Conservation (phyloP, 2,113 vertebrate species). For the Pheucticus melanocephalus region DNA sequence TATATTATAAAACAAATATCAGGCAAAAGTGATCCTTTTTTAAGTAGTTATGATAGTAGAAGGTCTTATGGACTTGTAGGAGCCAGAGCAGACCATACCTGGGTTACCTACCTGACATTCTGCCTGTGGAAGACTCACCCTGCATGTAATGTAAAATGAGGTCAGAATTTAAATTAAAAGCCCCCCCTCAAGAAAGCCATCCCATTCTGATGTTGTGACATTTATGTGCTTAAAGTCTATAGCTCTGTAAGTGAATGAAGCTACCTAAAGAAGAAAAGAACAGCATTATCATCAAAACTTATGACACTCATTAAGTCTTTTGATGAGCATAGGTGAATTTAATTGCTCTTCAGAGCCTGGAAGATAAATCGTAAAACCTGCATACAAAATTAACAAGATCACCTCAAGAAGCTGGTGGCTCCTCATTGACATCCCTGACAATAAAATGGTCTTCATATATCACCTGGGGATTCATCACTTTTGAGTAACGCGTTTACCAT, state of each 20-base stretch:
- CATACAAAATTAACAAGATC: constrained; percentile 32
- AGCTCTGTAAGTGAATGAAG: not conserved
- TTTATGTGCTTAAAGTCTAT: not conserved
- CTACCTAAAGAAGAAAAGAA: constrained; percentile 17
- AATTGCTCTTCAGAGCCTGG: constrained; percentile 36
- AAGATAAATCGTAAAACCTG: constrained; percentile 37
- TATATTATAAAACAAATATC: not conserved
- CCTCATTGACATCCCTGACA: not conserved
- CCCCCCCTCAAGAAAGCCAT: not conserved
- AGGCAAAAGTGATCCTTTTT: not conserved
- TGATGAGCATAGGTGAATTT: constrained; percentile 51
- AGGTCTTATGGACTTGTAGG: not conserved
- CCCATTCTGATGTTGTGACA: not conserved
- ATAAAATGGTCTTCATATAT: not conserved
- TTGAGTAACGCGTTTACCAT: constrained; percentile 7
- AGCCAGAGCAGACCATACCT: not conserved
- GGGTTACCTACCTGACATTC: not conserved
- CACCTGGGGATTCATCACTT: constrained; percentile 1
- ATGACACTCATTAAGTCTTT: constrained; percentile 44
- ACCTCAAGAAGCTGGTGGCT: not conserved
- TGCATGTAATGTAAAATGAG: not conserved
- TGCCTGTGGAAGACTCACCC: not conserved
- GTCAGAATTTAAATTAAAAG: not conserved
- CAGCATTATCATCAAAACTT: constrained; percentile 42
- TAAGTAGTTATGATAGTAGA: not conserved